Evolutionary conservation across 2,797 vertebrate genomes (phyloP).

Genomic region (Darevskia mixta): DNA sequence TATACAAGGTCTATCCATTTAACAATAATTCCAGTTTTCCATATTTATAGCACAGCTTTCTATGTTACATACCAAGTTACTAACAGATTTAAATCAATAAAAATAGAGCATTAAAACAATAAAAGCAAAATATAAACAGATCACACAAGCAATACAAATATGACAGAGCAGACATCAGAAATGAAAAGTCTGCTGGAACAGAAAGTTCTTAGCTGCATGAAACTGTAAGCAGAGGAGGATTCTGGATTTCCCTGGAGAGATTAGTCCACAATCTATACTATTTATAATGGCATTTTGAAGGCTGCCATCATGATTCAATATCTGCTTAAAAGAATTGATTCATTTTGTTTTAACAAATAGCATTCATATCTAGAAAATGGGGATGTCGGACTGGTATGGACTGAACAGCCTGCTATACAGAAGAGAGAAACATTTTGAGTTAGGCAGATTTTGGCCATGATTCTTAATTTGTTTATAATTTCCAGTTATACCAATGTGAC

Average conservation of each 20-base stretch:
- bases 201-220: neutral
- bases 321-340: neutral
- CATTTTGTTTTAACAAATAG: neutral
- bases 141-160: neutral
- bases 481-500: neutral
- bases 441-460: neutral
- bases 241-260: neutral
- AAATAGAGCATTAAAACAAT: neutral
- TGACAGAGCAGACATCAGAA: too few relatives aligned
- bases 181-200: neutral
- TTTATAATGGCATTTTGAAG: neutral
- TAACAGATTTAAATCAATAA: neutral
- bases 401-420: neutral
- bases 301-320: neutral
- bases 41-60: accelerated
- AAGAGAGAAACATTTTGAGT: neutral
- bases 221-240: too few relatives aligned
- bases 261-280: neutral
- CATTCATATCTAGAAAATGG: neutral
- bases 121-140: neutral
- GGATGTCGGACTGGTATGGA: neutral
- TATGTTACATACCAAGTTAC: neutral
- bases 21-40: neutral
- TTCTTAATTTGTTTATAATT: neutral
- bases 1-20: neutral